Percentiles rank a stretch among this genome's conserved stretches.
Evolutionary conservation across 1,140 invertebrate genomes (phyloP).

Genomic region (Ostrea denselamellosa): DNA sequence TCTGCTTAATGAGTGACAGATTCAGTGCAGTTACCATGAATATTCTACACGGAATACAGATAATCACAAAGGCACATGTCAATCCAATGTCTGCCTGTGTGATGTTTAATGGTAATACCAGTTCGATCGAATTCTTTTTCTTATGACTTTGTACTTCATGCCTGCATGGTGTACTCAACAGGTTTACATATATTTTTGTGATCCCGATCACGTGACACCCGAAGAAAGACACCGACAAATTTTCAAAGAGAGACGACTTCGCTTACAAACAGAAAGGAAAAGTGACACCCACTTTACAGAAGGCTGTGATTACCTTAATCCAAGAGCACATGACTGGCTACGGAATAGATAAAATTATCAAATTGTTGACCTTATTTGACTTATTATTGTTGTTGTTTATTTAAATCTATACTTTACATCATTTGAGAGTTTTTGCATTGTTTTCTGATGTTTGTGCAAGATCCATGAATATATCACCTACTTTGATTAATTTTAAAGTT

Average conservation of each 20-base stretch:
- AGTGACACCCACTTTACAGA: background rate
- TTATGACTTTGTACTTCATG: background rate
- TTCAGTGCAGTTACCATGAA: too few species aligned
- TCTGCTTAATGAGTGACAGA: too few species aligned
- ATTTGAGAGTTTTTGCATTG: too few species aligned
- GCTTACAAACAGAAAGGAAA: background rate
- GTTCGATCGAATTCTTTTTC: background rate
- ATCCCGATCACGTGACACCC: background rate
- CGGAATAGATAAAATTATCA: background rate
- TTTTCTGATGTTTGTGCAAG: too few species aligned
- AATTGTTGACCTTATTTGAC: background rate
- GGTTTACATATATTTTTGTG: background rate
- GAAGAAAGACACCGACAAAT: background rate
- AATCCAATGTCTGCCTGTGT: too few species aligned
- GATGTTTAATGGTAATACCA: background rate
- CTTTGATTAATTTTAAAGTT: too few species aligned
- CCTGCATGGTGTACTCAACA: background rate
- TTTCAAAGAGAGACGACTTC: background rate
- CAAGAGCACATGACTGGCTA: background rate
- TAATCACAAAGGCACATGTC: too few species aligned
- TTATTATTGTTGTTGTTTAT: background rate
- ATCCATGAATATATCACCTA: too few species aligned
- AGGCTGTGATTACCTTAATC: slow-evolving; percentile 19
- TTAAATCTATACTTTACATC: background rate
- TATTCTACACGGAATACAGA: too few species aligned